phyloP scores from a whole-genome alignment of 1,140 invertebrate species.

The Maconellicoccus hirsutus region DNA sequence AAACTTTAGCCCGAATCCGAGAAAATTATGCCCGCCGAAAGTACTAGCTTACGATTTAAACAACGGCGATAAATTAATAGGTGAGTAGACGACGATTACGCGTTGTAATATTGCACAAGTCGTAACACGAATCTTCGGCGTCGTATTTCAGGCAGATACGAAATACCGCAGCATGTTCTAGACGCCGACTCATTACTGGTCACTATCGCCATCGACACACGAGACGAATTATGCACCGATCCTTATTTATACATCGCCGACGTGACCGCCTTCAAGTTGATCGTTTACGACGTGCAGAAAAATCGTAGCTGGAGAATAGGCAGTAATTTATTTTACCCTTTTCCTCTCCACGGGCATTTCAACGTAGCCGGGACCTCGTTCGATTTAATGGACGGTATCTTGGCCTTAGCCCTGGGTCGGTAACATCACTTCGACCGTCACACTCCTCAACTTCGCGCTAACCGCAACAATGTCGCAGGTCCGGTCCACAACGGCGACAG shows the following conservation, averaged over 20 bases:
- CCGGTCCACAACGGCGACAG: conserved; percentile 40
- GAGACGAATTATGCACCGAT: conserved; percentile 35
- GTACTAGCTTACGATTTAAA: conserved; percentile 48
- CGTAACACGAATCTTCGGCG: background rate
- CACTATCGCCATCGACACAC: background rate
- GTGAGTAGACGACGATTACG: conserved; percentile 25
- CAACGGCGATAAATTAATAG: conserved; percentile 33
- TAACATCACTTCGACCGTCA: conserved; percentile 17
- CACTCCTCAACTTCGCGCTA: background rate
- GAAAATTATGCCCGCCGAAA: conserved; percentile 44
- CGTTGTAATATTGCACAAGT: no score
- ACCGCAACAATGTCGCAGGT: conserved; percentile 25
- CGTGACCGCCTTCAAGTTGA: conserved; percentile 48
- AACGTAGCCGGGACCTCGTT: conserved; percentile 53
- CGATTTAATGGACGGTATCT: conserved; percentile 59
- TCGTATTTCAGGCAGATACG: conserved; percentile 2
- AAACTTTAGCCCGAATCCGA: conserved; percentile 29
- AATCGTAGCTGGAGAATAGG: conserved; percentile 50
- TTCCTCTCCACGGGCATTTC: conserved; percentile 51
- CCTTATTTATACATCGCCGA: conserved; percentile 64
- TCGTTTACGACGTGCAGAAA: conserved; percentile 51
- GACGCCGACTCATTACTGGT: background rate
- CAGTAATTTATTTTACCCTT: conserved; percentile 57
- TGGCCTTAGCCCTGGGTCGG: conserved; percentile 53
- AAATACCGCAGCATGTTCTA: background rate